Conservation (phyloP, 1,140 invertebrate genomes). For the Thereuonema tuberculata region DNA sequence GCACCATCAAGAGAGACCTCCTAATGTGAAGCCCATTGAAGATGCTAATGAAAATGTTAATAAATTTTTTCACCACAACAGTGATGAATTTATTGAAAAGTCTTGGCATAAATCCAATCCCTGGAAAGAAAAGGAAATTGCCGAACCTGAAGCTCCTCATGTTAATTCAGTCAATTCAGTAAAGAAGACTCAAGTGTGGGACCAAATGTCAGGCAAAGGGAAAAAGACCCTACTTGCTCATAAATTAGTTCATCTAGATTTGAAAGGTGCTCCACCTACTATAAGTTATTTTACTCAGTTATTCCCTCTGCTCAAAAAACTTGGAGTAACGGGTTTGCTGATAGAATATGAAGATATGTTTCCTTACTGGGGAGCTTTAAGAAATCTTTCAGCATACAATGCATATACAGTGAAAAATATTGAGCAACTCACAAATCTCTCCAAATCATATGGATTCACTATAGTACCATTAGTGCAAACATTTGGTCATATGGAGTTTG, state of each 20-base stretch:
- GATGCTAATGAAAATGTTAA: no score
- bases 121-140: no score
- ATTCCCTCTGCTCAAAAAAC: constrained; percentile 53
- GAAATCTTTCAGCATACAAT: constrained; percentile 43
- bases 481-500: constrained; percentile 44
- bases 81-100: no score
- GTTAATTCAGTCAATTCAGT: no score
- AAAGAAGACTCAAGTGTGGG: no score
- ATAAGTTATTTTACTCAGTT: constrained; percentile 53
- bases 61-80: no score
- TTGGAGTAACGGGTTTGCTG: constrained; percentile 42
- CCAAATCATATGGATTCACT: constrained; percentile 32
- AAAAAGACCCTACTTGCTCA: no score
- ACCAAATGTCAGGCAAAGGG: no score
- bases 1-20: neutral
- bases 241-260: constrained; percentile 62
- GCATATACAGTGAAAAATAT: constrained; percentile 35
- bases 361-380: constrained; percentile 32
- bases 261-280: constrained; percentile 77
- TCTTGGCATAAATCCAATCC: no score
- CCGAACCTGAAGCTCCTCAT: no score
- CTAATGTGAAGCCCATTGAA: neutral
- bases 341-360: constrained; percentile 44
- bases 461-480: constrained; percentile 44
- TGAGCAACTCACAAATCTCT: constrained; percentile 26